Conservation (phyloP, 2,797 vertebrate genomes). For the Pteropus rufus region DNA sequence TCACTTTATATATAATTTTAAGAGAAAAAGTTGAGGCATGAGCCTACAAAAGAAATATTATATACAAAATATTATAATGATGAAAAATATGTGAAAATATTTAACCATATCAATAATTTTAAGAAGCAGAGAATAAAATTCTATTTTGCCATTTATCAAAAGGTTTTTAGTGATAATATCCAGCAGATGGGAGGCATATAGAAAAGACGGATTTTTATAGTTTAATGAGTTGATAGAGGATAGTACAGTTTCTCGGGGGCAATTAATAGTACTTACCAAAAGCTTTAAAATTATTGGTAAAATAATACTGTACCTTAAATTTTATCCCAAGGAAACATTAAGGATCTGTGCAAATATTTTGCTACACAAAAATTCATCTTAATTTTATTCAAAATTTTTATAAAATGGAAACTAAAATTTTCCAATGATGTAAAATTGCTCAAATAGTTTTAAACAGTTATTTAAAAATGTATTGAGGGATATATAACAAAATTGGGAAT, state of each 20-base stretch:
- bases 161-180: not conserved
- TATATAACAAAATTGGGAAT: not conserved
- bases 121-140: not conserved
- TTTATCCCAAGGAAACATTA: not conserved
- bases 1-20: not conserved
- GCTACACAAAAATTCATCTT: not conserved
- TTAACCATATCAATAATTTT: not conserved
- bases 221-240: not conserved
- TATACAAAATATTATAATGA: not conserved
- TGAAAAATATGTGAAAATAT: not conserved
- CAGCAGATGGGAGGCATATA: not conserved
- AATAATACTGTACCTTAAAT: not conserved
- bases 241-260: not conserved
- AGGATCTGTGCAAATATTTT: not conserved
- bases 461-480: not conserved
- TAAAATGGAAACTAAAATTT: not conserved
- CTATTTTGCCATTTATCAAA: not conserved
- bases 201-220: not conserved
- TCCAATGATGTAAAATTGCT: not conserved
- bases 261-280: not conserved
- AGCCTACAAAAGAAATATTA: not conserved
- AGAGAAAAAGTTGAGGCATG: not conserved
- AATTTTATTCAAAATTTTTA: not conserved
- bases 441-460: not conserved
- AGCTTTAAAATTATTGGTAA: not conserved